phyloP scores from a whole-genome alignment of 2,888 invertebrate species.

The Timema cristinae region DNA sequence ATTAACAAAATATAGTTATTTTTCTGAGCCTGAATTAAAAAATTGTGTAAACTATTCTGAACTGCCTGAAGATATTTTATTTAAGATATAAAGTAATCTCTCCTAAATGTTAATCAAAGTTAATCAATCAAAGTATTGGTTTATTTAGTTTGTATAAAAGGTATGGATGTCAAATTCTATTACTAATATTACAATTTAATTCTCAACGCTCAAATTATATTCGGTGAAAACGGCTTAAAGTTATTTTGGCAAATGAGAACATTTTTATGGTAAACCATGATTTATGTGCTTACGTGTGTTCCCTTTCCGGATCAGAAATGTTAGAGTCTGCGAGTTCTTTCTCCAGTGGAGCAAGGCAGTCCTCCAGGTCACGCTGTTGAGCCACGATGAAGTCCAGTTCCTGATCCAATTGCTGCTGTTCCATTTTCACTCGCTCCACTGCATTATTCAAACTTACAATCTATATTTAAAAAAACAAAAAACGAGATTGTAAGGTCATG shows the following conservation, averaged over 20 bases:
- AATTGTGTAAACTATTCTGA: too few species aligned
- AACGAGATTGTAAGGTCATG: too few species aligned
- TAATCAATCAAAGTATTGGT: too few species aligned
- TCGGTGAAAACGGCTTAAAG: too few species aligned
- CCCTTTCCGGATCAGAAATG: slow-evolving; percentile 79
- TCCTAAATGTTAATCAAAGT: too few species aligned
- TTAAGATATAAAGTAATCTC: too few species aligned
- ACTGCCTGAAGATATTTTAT: too few species aligned
- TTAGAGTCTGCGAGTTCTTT: slow-evolving; percentile 66
- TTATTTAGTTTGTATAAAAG: too few species aligned
- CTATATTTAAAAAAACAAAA: slow-evolving; percentile 45
- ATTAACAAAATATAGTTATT: slow-evolving; percentile 24
- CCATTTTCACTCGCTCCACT: slow-evolving; percentile 82
- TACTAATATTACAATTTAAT: too few species aligned
- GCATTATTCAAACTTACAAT: slow-evolving; percentile 81
- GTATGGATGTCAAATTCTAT: too few species aligned
- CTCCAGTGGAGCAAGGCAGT: slow-evolving; percentile 80
- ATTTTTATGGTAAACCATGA: slow-evolving; percentile 23
- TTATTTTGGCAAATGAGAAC: slow-evolving; percentile 12
- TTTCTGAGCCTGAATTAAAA: too few species aligned
- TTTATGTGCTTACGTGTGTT: slow-evolving; percentile 65
- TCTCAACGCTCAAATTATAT: too few species aligned
- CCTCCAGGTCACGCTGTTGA: slow-evolving; percentile 90
- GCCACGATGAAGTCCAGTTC: slow-evolving; percentile 90
- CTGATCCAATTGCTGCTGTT: slow-evolving; percentile 85